Conservation (phyloP, 1,140 invertebrate genomes). For the Drosophila burlai region DNA sequence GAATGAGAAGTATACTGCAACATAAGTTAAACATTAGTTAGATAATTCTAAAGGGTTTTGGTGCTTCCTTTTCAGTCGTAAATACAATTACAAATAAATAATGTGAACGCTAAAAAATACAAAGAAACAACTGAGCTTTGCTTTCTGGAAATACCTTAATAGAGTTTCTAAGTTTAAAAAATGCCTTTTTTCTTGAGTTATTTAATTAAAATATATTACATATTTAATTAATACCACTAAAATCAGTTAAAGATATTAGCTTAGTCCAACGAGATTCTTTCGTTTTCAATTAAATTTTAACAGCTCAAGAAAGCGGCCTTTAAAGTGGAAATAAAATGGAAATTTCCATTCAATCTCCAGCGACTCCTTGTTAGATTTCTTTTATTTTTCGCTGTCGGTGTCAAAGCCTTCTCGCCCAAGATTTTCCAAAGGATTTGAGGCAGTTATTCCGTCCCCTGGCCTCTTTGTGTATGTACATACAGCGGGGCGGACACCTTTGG, state of each 20-base stretch:
- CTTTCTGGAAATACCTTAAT: too few relatives aligned
- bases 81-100: too few relatives aligned
- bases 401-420: conserved; percentile 28
- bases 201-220: background rate
- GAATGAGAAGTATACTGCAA: background rate
- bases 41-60: too few relatives aligned
- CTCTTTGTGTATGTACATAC: conserved; percentile 26
- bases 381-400: conserved; percentile 17
- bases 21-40: too few relatives aligned
- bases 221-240: too few relatives aligned
- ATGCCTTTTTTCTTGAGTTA: background rate
- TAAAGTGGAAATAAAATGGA: conserved; percentile 23
- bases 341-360: conserved; percentile 24
- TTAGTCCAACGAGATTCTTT: background rate
- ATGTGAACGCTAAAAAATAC: too few relatives aligned
- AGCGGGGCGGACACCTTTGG: conserved; percentile 33
- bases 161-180: too few relatives aligned
- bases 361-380: conserved; percentile 35
- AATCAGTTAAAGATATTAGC: background rate
- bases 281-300: conserved; percentile 9
- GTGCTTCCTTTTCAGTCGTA: too few relatives aligned
- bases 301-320: background rate
- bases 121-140: too few relatives aligned
- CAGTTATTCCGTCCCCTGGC: conserved; percentile 16
- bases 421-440: conserved; percentile 51